Conservation (phyloP, 2,888 invertebrate species). For the Tipula lateralis region DNA sequence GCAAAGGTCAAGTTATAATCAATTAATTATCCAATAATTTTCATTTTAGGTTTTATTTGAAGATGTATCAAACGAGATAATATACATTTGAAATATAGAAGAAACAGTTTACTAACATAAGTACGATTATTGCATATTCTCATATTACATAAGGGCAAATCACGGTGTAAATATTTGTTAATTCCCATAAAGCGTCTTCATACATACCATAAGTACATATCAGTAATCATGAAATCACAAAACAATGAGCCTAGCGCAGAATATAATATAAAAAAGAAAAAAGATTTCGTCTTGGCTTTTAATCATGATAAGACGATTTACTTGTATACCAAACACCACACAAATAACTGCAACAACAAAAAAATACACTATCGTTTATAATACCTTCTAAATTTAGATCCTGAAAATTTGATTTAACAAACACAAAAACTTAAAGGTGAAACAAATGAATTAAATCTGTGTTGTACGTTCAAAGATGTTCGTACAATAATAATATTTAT, state of each 20-base stretch:
- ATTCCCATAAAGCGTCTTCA: background rate
- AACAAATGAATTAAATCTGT: background rate
- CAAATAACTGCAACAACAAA: background rate
- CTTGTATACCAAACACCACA: background rate
- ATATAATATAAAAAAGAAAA: background rate
- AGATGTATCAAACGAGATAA: background rate
- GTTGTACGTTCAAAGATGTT: too few relatives aligned
- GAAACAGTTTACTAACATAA: background rate
- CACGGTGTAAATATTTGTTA: background rate
- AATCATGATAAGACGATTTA: background rate
- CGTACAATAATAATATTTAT: background rate
- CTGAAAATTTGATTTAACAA: background rate
- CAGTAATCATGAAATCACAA: background rate
- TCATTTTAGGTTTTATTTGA: background rate
- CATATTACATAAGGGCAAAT: background rate
- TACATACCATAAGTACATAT: background rate
- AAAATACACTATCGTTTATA: background rate
- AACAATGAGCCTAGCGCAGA: background rate
- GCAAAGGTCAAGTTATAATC: background rate
- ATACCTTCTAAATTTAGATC: constrained; percentile 9
- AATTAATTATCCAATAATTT: background rate
- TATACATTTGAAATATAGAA: background rate
- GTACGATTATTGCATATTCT: background rate
- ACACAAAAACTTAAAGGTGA: background rate
- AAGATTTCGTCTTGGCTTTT: background rate